These are phyloP conservation scores for Acronicta leporina DNA, from an alignment of 2,888 invertebrate species.

Conservation along the genomic window DNA sequence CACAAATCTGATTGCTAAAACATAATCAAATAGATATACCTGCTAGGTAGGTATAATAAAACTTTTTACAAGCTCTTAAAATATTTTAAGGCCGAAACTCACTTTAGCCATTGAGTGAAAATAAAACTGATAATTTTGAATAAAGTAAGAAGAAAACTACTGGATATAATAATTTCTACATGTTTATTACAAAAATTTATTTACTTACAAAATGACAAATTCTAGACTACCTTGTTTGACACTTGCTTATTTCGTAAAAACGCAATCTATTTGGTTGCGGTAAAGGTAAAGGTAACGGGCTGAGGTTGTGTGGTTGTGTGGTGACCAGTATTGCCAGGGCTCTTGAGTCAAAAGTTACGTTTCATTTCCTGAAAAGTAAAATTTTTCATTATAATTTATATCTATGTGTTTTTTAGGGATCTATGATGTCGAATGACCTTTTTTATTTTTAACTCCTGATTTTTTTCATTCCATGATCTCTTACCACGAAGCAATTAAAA, in stretches of 20 bases:
- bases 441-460: too few species aligned
- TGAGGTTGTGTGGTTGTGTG: too few species aligned
- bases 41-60: too few species aligned
- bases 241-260: constrained; percentile 20
- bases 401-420: too few species aligned
- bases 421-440: too few species aligned
- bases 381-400: too few species aligned
- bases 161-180: constrained; percentile 34
- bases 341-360: too few species aligned
- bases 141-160: constrained; percentile 13
- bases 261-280: constrained; percentile 28
- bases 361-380: too few species aligned
- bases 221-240: constrained; percentile 19
- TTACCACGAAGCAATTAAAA: too few species aligned
- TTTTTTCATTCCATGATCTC: too few species aligned
- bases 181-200: constrained; percentile 42
- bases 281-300: too few species aligned
- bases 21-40: neutral
- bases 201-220: constrained; percentile 40
- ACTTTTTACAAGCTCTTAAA: neutral
- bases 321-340: too few species aligned
- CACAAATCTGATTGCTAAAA: constrained; percentile 4
- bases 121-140: constrained; percentile 51
- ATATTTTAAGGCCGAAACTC: constrained; percentile 49
- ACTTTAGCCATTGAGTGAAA: constrained; percentile 67